Percentiles rank a stretch among this genome's conserved stretches.
phyloP scores from a whole-genome alignment of 2,113 vertebrate species.

The Dicaeum eximium region DNA sequence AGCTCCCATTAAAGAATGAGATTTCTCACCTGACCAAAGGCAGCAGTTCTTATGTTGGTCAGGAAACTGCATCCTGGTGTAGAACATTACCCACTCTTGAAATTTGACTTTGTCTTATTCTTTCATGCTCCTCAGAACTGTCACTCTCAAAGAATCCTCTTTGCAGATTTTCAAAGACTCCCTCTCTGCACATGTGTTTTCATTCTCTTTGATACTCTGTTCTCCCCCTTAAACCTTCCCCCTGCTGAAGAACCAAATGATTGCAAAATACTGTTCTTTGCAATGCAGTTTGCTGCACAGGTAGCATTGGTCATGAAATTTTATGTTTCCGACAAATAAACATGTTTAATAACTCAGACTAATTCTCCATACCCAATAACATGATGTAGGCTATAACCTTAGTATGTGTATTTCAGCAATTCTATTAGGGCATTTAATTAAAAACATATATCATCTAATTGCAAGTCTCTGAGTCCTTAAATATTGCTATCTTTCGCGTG shows the following conservation, averaged over 20 bases:
- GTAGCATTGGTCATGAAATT: background rate
- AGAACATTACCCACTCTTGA: background rate
- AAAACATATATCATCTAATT: background rate
- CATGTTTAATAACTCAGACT: background rate
- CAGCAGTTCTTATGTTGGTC: background rate
- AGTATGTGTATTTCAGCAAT: background rate
- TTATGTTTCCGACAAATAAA: background rate
- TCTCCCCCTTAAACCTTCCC: background rate
- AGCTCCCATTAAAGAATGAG: background rate
- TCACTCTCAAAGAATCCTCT: background rate
- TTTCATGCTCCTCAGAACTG: background rate
- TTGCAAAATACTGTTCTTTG: background rate
- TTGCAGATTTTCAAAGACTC: background rate
- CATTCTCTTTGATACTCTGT: background rate
- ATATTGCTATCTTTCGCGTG: background rate
- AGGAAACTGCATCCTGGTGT: background rate
- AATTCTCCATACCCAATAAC: background rate
- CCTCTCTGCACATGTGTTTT: background rate
- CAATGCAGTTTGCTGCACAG: background rate
- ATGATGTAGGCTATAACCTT: background rate
- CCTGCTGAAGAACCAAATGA: background rate
- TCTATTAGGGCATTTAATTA: background rate
- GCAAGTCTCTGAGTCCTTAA: background rate
- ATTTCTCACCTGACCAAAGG: background rate
- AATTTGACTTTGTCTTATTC: background rate